Conservation (phyloP, 2,113 vertebrate species). For the Ameiurus melas region DNA sequence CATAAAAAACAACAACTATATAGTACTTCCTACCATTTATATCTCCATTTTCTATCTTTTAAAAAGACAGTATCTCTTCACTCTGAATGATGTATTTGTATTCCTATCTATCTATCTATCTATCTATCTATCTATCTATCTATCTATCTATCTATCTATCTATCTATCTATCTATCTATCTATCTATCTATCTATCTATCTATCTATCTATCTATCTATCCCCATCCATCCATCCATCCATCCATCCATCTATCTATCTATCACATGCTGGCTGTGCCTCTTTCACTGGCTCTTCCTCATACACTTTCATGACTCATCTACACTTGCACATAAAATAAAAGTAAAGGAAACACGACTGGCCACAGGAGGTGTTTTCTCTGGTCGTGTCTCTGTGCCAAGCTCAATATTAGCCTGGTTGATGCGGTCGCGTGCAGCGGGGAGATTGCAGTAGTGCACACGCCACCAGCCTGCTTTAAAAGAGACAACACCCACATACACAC, state of each 20-base stretch:
- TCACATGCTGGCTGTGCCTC: background rate
- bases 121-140: background rate
- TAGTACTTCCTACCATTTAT: no score
- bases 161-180: constrained; percentile 22
- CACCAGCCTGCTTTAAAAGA: constrained; percentile 49
- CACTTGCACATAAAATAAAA: constrained; percentile 24
- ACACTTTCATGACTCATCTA: constrained; percentile 9
- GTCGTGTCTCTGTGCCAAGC: constrained; percentile 48
- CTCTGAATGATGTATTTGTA: no score
- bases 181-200: background rate
- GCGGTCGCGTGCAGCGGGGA: constrained; percentile 19
- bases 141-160: background rate
- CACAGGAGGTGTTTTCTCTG: constrained; percentile 38
- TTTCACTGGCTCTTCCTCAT: background rate
- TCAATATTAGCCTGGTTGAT: constrained; percentile 49
- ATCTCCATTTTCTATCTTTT: background rate
- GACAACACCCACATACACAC: constrained; percentile 45
- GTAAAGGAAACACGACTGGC: constrained; percentile 36
- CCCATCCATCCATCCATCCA: no score
- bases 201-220: background rate
- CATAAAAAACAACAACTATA: no score
- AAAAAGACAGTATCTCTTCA: no score
- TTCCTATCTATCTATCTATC: background rate
- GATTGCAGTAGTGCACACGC: constrained; percentile 39
- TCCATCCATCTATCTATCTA: constrained; percentile 14